Percentiles rank a stretch among this genome's conserved stretches.
Evolutionary conservation across 2,888 invertebrate genomes (phyloP).

Genomic region (Hirtodrosophila alboralis): DNA sequence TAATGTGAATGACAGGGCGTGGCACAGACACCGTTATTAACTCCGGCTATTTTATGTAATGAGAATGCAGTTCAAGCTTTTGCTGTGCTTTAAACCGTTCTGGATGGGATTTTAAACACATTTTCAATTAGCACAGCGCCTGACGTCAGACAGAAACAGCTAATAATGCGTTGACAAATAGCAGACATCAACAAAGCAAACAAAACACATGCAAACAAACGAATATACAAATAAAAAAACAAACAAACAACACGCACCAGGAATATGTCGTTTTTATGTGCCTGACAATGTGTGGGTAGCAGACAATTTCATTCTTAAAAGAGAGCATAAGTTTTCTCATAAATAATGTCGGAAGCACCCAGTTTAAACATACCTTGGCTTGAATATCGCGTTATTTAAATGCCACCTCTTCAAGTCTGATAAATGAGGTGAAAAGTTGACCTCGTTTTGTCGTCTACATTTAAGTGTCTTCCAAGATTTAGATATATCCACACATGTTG

Average conservation of each 20-base stretch:
- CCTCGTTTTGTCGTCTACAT: too few species aligned
- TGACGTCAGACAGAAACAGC: constrained; percentile 31
- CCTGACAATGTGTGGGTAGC: too few species aligned
- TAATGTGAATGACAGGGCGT: constrained; percentile 36
- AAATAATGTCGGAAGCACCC: constrained; percentile 7
- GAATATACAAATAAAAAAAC: constrained; percentile 12
- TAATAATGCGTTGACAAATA: constrained; percentile 59
- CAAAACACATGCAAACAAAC: constrained; percentile 9
- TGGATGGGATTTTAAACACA: constrained; percentile 44
- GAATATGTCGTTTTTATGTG: not conserved
- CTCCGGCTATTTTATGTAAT: constrained; percentile 19
- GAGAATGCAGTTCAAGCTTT: constrained; percentile 1
- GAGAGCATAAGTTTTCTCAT: constrained; percentile 2
- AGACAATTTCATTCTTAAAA: too few species aligned
- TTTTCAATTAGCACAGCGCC: constrained; percentile 63
- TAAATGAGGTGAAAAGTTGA: too few species aligned
- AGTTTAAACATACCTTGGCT: not conserved
- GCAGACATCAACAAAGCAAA: constrained; percentile 29
- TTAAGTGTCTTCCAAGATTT: too few species aligned
- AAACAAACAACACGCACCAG: constrained; percentile 7
- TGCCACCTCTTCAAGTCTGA: too few species aligned
- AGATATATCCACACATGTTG: too few species aligned
- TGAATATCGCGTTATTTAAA: too few species aligned
- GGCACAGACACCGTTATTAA: constrained; percentile 23
- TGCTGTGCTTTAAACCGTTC: not conserved